A percentile compares a stretch with the other conserved stretches of the same genome.
These are phyloP conservation scores for Notodonta ziczac DNA, from an alignment of 2,888 invertebrate species.

Conservation along the genomic window DNA sequence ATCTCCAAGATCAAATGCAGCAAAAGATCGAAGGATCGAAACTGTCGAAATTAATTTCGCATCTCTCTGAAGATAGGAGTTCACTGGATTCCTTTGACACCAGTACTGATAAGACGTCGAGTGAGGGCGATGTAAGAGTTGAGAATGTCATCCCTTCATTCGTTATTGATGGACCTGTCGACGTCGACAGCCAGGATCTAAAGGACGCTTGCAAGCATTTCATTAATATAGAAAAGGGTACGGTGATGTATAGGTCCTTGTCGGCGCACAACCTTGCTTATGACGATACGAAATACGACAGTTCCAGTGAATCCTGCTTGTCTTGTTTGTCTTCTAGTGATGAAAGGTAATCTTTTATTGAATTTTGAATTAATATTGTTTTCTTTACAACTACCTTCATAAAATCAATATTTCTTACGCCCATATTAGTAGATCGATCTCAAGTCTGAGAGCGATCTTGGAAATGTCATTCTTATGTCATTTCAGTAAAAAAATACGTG, in stretches of 20 bases:
- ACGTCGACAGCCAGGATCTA: constrained; percentile 43
- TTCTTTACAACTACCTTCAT: no score
- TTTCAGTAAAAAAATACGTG: no score
- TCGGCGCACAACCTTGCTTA: constrained; percentile 65
- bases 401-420: no score
- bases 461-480: no score
- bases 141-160: constrained; percentile 62
- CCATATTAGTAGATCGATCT: no score
- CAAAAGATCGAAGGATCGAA: constrained; percentile 65
- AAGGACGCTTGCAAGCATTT: constrained; percentile 64
- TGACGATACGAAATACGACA: constrained; percentile 51
- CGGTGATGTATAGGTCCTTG: constrained; percentile 57
- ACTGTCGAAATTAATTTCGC: constrained; percentile 63
- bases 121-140: constrained; percentile 43
- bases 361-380: no score
- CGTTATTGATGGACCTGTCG: constrained; percentile 58
- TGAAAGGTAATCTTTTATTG: constrained; percentile 57
- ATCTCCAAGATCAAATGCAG: constrained; percentile 74
- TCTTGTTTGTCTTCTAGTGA: constrained; percentile 67
- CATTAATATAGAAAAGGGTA: constrained; percentile 61
- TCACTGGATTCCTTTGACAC: constrained; percentile 50
- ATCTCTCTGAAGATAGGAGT: constrained; percentile 67
- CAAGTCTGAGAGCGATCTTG: no score
- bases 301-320: constrained; percentile 66
- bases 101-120: constrained; percentile 40